Percentiles rank a stretch among this genome's conserved stretches.
Conservation (phyloP, 2,113 vertebrate genomes). For the Tyrannus savana region DNA sequence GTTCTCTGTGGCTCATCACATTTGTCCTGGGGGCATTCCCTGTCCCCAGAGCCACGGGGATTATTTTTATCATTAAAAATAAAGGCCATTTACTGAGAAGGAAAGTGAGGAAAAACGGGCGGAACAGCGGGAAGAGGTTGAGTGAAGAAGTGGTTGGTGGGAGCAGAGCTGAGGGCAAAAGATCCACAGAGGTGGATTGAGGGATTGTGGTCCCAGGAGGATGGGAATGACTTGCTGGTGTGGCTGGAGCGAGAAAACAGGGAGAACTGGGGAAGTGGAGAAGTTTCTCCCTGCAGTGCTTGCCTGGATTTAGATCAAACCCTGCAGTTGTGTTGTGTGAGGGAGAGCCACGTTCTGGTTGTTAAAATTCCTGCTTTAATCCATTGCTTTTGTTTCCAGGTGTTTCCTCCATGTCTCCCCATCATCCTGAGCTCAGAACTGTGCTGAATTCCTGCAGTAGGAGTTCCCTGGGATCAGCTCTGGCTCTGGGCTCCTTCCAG, state of each 20-base stretch:
- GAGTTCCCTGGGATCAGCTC: not conserved
- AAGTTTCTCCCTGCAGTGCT: not conserved
- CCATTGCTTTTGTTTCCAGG: not conserved
- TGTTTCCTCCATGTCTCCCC: not conserved
- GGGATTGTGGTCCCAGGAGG: not conserved
- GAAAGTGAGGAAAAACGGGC: accelerated
- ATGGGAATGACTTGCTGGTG: not conserved
- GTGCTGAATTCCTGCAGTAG: not conserved
- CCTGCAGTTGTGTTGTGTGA: not conserved
- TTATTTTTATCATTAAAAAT: not conserved
- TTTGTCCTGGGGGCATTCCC: not conserved
- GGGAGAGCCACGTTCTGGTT: not conserved
- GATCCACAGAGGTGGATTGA: not conserved
- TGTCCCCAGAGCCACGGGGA: not conserved
- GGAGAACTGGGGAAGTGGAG: not conserved
- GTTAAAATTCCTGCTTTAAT: not conserved
- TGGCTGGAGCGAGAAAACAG: not conserved
- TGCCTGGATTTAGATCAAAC: not conserved
- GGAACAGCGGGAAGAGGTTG: not conserved
- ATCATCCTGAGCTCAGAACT: not conserved
- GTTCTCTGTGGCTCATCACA: not conserved
- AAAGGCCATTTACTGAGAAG: not conserved
- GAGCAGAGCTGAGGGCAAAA: not conserved
- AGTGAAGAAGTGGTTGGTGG: not conserved
- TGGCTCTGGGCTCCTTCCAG: not conserved